These are phyloP conservation scores for Leptarthrus brevirostris DNA, from an alignment of 2,888 invertebrate species.

Conservation along the genomic window DNA sequence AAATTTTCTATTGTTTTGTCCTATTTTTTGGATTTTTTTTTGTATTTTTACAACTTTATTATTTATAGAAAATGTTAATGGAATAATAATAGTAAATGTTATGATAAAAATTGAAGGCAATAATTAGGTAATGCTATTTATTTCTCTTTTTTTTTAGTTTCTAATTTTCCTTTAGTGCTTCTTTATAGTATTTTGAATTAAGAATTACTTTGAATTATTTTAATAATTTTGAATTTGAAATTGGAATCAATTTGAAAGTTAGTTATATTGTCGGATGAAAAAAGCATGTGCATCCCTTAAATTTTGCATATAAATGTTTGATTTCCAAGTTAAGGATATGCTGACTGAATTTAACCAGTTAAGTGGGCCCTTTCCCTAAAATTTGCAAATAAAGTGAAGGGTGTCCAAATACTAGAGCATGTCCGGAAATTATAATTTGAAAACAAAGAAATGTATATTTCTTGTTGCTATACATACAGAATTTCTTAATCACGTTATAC, in stretches of 20 bases:
- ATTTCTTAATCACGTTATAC: too few species aligned
- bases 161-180: neutral
- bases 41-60: conserved; percentile 27
- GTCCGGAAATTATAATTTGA: too few species aligned
- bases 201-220: conserved; percentile 16
- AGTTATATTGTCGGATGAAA: too few species aligned
- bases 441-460: too few species aligned
- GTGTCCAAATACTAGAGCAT: too few species aligned
- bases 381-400: too few species aligned
- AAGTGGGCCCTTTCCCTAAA: too few species aligned
- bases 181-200: conserved; percentile 17
- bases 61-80: conserved; percentile 40
- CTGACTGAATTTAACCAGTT: too few species aligned
- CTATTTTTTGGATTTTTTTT: conserved; percentile 20
- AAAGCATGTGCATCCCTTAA: too few species aligned
- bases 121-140: conserved; percentile 50
- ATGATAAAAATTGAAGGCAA: conserved; percentile 50
- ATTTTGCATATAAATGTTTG: too few species aligned
- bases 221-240: neutral
- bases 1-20: conserved; percentile 28
- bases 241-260: conserved; percentile 8
- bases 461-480: too few species aligned
- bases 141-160: conserved; percentile 23
- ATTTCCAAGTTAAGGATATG: too few species aligned
- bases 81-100: conserved; percentile 34